These are phyloP conservation scores for Micropterix aruncella DNA, from an alignment of 2,888 invertebrate species.

Conservation along the genomic window DNA sequence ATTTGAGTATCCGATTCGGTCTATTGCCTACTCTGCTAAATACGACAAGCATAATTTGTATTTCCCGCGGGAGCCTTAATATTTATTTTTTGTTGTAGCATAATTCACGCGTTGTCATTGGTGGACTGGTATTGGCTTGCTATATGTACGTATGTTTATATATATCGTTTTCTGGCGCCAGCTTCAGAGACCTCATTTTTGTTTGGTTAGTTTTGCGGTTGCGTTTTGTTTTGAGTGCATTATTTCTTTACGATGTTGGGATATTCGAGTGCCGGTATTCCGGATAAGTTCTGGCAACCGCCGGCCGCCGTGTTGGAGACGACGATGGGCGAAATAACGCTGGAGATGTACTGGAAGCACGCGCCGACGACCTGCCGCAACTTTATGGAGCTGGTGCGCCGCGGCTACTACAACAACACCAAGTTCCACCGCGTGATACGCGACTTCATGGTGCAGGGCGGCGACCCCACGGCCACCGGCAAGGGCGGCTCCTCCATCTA, in stretches of 20 bases:
- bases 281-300: slow-evolving; percentile 84
- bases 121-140: too few relatives aligned
- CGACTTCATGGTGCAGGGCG: slow-evolving; percentile 90
- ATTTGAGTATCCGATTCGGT: too few relatives aligned
- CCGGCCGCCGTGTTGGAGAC: slow-evolving; percentile 72
- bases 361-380: slow-evolving; percentile 95
- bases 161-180: too few relatives aligned
- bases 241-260: slow-evolving; percentile 25
- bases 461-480: slow-evolving; percentile 95
- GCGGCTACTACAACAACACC: slow-evolving; percentile 93
- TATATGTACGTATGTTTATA: too few relatives aligned
- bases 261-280: slow-evolving; percentile 54
- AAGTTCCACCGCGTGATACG: slow-evolving; percentile 93
- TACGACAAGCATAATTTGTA: too few relatives aligned
- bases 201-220: too few relatives aligned
- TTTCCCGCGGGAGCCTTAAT: too few relatives aligned
- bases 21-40: too few relatives aligned
- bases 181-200: too few relatives aligned
- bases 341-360: slow-evolving; percentile 98
- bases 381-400: slow-evolving; percentile 84
- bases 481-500: slow-evolving; percentile 95
- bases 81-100: too few relatives aligned
- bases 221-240: too few relatives aligned
- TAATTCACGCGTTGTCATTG: too few relatives aligned
- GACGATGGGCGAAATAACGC: slow-evolving; percentile 84